A percentile compares a stretch with the other conserved stretches of the same genome.
Evolutionary conservation across 2,888 invertebrate genomes (phyloP).

Genomic region (Dioctria linearis): DNA sequence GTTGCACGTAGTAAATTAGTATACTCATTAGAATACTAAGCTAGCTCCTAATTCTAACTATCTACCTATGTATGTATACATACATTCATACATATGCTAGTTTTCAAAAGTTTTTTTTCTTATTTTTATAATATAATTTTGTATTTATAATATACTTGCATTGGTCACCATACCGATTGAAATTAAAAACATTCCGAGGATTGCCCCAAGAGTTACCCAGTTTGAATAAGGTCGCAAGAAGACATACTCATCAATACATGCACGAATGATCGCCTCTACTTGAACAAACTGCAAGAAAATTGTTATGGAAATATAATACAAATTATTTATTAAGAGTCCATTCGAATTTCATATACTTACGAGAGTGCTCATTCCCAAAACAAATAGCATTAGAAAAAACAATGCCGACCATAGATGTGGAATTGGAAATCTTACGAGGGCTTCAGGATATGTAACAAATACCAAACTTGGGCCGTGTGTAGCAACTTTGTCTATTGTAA

Average conservation of each 20-base stretch:
- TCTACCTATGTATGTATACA: too few relatives aligned
- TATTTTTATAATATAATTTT: too few relatives aligned
- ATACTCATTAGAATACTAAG: too few relatives aligned
- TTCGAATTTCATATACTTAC: constrained; percentile 71
- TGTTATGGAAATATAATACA: constrained; percentile 61
- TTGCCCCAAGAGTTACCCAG: constrained; percentile 75
- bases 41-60: too few relatives aligned
- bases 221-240: constrained; percentile 74
- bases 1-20: too few relatives aligned
- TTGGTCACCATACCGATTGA: constrained; percentile 83
- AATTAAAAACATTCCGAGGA: constrained; percentile 76
- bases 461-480: constrained; percentile 85
- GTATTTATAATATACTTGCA: constrained; percentile 71
- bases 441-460: constrained; percentile 85
- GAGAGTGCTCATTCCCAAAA: constrained; percentile 84
- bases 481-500: constrained; percentile 83
- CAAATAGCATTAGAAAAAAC: constrained; percentile 87
- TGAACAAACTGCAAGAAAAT: constrained; percentile 80
- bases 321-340: too few relatives aligned
- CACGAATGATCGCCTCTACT: constrained; percentile 83
- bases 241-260: constrained; percentile 81
- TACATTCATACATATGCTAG: too few relatives aligned
- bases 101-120: too few relatives aligned
- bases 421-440: constrained; percentile 81
- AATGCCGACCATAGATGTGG: constrained; percentile 83